phyloP scores from a whole-genome alignment of 1,140 invertebrate genomes.

The Lepidotrigona ventralis region DNA sequence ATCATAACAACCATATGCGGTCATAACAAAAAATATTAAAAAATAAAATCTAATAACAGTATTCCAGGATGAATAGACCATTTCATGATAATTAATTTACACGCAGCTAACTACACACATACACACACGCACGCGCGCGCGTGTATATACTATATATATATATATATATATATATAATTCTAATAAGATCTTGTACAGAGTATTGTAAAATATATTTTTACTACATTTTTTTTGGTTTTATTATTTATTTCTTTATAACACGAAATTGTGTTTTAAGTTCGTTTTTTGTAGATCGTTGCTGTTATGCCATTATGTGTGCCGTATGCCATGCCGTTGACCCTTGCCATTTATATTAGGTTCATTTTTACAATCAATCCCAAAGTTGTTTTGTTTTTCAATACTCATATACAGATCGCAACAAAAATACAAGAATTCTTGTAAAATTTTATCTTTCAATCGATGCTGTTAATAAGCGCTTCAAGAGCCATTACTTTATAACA shows the following conservation, averaged over 20 bases:
- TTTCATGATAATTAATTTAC: slow-evolving; percentile 13
- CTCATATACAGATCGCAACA: slow-evolving; percentile 66
- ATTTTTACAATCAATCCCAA: slow-evolving; percentile 62
- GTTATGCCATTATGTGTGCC: slow-evolving; percentile 51
- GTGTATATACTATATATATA: too few species aligned
- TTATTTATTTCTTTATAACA: slow-evolving; percentile 74
- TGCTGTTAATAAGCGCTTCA: slow-evolving; percentile 66
- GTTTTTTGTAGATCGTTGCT: slow-evolving; percentile 54
- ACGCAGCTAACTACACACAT: slow-evolving; percentile 20
- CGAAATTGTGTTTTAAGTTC: slow-evolving; percentile 52
- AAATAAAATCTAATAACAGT: slow-evolving; percentile 10
- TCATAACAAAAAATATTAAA: neutral
- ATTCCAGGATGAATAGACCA: slow-evolving; percentile 27
- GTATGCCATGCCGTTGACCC: slow-evolving; percentile 70
- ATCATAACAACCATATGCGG: neutral
- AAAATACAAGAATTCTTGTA: slow-evolving; percentile 56
- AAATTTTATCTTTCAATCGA: slow-evolving; percentile 60
- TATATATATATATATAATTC: slow-evolving; percentile 49
- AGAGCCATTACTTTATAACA: slow-evolving; percentile 71
- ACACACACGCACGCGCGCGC: neutral
- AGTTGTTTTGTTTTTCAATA: slow-evolving; percentile 71
- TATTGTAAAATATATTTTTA: slow-evolving; percentile 79
- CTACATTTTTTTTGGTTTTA: slow-evolving; percentile 68
- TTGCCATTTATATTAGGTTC: slow-evolving; percentile 73
- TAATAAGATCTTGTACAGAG: slow-evolving; percentile 74